phyloP scores from a whole-genome alignment of 2,797 vertebrate genomes.

The Girardinus metallicus region DNA sequence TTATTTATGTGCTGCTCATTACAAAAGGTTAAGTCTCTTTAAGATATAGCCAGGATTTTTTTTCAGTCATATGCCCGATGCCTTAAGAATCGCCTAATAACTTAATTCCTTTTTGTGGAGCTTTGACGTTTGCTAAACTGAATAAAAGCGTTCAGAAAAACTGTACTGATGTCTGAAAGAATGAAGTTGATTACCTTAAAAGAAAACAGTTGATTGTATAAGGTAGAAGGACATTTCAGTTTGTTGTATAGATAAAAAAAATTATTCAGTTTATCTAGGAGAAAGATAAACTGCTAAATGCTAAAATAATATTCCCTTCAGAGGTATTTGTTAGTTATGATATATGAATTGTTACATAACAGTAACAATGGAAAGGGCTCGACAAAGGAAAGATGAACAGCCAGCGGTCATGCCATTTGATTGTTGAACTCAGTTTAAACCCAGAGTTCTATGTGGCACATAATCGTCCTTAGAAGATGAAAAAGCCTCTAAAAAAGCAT shows the following conservation, averaged over 20 bases:
- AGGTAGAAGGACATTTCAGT: constrained; percentile 4
- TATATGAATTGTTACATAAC: constrained; percentile 5
- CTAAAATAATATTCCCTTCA: background rate
- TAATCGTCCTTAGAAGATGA: background rate
- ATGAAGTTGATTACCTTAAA: constrained; percentile 3
- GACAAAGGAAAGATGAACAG: constrained; percentile 13
- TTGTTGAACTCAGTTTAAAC: constrained; percentile 13
- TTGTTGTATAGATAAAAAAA: constrained; percentile 12
- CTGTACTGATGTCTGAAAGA: constrained; percentile 7
- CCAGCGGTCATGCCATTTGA: background rate
- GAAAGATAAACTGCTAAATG: constrained; percentile 2
- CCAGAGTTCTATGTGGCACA: background rate
- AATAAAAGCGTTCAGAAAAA: constrained; percentile 24
- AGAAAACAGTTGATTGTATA: background rate
- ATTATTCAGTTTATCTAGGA: background rate
- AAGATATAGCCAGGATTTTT: constrained; percentile 21
- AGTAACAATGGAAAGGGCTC: background rate
- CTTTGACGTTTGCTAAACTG: constrained; percentile 22
- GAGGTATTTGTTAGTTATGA: background rate
- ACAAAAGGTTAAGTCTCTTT: constrained; percentile 52
- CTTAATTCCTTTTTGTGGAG: constrained; percentile 34
- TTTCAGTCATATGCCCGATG: constrained; percentile 1
- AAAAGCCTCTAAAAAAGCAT: background rate
- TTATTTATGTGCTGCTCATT: constrained; percentile 63
- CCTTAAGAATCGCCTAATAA: constrained; percentile 12